A percentile compares a stretch with the other conserved stretches of the same genome.
Conservation (phyloP, 2,797 vertebrate species). For the Apogon hyalosoma region DNA sequence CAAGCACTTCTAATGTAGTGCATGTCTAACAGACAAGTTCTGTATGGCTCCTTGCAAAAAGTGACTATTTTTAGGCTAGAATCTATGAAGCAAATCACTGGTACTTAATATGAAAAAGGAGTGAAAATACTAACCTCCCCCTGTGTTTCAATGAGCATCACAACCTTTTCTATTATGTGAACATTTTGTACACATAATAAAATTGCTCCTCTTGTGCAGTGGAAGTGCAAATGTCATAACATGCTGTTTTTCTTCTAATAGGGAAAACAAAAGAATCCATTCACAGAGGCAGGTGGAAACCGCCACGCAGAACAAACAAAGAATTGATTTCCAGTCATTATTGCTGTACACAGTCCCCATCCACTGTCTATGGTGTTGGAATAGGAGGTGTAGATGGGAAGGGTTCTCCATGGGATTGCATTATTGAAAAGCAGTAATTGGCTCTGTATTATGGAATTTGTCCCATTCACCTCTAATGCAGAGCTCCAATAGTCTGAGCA, state of each 20-base stretch:
- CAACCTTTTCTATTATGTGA: neutral
- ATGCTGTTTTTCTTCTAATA: slow-evolving; percentile 30
- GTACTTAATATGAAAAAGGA: too few relatives aligned
- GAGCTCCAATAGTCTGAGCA: neutral
- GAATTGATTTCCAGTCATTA: slow-evolving; percentile 72
- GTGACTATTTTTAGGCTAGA: too few relatives aligned
- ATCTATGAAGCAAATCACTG: too few relatives aligned
- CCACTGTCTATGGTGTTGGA: slow-evolving; percentile 14
- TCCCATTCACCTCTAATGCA: slow-evolving; percentile 31
- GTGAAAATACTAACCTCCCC: too few relatives aligned
- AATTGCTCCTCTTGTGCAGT: slow-evolving; percentile 10
- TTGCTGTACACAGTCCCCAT: slow-evolving; percentile 7
- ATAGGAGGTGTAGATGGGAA: slow-evolving; percentile 11
- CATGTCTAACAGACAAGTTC: too few relatives aligned
- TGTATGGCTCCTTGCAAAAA: too few relatives aligned
- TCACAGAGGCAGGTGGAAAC: slow-evolving; percentile 42
- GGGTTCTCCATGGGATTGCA: slow-evolving; percentile 37
- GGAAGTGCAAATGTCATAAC: slow-evolving; percentile 31
- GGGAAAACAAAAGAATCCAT: slow-evolving; percentile 20
- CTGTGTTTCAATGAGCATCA: neutral
- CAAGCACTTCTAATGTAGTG: too few relatives aligned
- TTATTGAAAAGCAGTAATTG: slow-evolving; percentile 70
- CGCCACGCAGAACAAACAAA: slow-evolving; percentile 49
- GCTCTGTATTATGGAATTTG: slow-evolving; percentile 33
- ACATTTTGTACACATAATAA: slow-evolving; percentile 26